Conservation (phyloP, 2,888 invertebrate genomes). For the Lissonota sp. region DNA sequence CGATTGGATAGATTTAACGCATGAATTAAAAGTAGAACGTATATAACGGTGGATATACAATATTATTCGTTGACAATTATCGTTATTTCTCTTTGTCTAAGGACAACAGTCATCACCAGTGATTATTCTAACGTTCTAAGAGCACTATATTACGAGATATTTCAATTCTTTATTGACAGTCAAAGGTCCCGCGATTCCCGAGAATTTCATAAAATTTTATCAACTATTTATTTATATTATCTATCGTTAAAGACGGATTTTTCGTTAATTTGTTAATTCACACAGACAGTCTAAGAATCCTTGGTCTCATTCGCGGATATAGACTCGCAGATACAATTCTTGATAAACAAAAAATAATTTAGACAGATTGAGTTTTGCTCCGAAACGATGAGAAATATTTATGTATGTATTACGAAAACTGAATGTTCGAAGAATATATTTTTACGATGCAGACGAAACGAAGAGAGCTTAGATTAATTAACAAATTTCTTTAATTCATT, state of each 20-base stretch:
- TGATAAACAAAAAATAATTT: slow-evolving; percentile 13
- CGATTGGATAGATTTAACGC: slow-evolving; percentile 17
- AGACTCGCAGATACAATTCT: slow-evolving; percentile 1
- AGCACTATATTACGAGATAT: slow-evolving; percentile 47
- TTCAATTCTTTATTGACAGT: slow-evolving; percentile 54
- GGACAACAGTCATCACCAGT: slow-evolving; percentile 30
- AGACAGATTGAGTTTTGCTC: too few relatives aligned
- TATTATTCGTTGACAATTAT: slow-evolving; percentile 55
- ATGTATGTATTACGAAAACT: too few relatives aligned
- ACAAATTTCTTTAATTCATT: neutral
- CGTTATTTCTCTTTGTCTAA: slow-evolving; percentile 53
- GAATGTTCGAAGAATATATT: neutral
- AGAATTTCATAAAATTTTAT: slow-evolving; percentile 33
- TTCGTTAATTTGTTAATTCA: slow-evolving; percentile 39
- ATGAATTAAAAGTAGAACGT: slow-evolving; percentile 34
- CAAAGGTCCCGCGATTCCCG: slow-evolving; percentile 67
- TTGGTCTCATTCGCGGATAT: slow-evolving; percentile 51
- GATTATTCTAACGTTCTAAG: slow-evolving; percentile 48
- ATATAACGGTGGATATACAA: slow-evolving; percentile 41
- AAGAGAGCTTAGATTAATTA: neutral
- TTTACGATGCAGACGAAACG: neutral
- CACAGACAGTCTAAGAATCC: slow-evolving; percentile 54
- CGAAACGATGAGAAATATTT: too few relatives aligned
- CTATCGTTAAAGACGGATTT: slow-evolving; percentile 54
- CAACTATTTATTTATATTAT: slow-evolving; percentile 15